Evolutionary conservation across 2,797 vertebrate species (phyloP).

Genomic region (Clarias laeviceps): DNA sequence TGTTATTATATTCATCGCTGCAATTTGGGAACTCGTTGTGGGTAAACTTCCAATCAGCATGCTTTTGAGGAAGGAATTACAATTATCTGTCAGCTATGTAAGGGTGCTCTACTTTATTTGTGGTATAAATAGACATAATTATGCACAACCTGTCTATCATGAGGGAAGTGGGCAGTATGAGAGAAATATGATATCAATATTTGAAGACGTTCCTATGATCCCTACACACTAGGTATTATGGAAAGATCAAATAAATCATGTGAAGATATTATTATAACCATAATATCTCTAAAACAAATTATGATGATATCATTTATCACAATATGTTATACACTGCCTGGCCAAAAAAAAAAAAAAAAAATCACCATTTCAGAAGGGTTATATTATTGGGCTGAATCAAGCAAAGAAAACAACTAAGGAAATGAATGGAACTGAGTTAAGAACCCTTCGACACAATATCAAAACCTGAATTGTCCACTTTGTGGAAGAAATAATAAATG

Average conservation of each 20-base stretch:
- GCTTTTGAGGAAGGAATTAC: conserved; percentile 7
- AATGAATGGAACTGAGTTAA: too few relatives aligned
- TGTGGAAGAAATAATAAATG: too few relatives aligned
- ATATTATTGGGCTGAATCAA: too few relatives aligned
- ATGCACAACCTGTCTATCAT: neutral
- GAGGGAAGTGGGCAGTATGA: neutral
- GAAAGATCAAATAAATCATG: too few relatives aligned
- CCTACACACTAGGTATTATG: neutral
- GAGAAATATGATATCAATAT: neutral
- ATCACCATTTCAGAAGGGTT: too few relatives aligned
- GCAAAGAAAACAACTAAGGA: too few relatives aligned
- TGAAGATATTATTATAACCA: neutral
- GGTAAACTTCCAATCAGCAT: neutral
- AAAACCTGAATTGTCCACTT: too few relatives aligned
- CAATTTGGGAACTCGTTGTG: conserved; percentile 13
- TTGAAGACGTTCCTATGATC: neutral
- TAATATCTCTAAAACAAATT: neutral
- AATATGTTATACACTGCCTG: neutral
- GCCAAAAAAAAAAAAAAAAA: too few relatives aligned
- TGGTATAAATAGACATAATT: neutral
- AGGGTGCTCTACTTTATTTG: neutral
- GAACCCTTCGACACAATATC: too few relatives aligned
- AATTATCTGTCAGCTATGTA: neutral
- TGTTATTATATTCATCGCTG: conserved; percentile 23
- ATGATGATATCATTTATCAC: neutral